Evolutionary conservation across 2,113 vertebrate species (phyloP).

Genomic region (Scortum barcoo): DNA sequence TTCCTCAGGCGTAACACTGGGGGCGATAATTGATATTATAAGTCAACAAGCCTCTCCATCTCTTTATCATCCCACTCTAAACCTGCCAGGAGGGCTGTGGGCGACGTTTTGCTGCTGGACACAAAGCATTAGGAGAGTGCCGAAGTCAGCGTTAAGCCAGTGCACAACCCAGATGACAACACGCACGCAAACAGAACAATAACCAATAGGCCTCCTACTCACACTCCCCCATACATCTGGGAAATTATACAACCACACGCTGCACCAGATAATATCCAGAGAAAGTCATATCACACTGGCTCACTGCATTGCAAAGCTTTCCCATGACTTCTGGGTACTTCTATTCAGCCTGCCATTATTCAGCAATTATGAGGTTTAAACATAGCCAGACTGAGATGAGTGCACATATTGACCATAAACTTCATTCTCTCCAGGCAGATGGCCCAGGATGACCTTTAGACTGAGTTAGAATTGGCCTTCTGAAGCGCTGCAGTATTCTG

Average conservation of each 20-base stretch:
- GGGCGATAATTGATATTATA: slow-evolving; percentile 54
- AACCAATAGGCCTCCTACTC: slow-evolving; percentile 30
- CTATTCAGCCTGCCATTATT: slow-evolving; percentile 6
- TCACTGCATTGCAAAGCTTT: not conserved
- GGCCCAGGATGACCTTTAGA: slow-evolving; percentile 15
- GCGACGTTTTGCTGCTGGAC: slow-evolving; percentile 45
- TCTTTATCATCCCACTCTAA: slow-evolving; percentile 45
- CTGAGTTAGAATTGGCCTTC: slow-evolving; percentile 19
- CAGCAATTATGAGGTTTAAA: slow-evolving; percentile 8
- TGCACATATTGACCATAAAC: slow-evolving; percentile 35
- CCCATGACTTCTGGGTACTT: not conserved
- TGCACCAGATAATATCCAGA: slow-evolving; percentile 19
- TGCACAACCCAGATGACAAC: slow-evolving; percentile 35
- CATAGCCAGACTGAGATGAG: not conserved
- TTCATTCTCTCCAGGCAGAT: slow-evolving; percentile 10
- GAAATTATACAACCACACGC: slow-evolving; percentile 53
- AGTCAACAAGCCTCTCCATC: slow-evolving; percentile 65
- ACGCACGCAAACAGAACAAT: slow-evolving; percentile 36
- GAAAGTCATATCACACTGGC: slow-evolving; percentile 11
- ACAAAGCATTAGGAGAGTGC: slow-evolving; percentile 5
- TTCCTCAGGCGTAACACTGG: slow-evolving; percentile 34
- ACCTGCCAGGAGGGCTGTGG: slow-evolving; percentile 41
- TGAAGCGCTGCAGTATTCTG: slow-evolving; percentile 17
- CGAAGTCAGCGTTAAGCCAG: slow-evolving; percentile 28
- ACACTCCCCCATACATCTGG: slow-evolving; percentile 33